Conservation (phyloP, 2,888 invertebrate species). For the Acronicta psi region DNA sequence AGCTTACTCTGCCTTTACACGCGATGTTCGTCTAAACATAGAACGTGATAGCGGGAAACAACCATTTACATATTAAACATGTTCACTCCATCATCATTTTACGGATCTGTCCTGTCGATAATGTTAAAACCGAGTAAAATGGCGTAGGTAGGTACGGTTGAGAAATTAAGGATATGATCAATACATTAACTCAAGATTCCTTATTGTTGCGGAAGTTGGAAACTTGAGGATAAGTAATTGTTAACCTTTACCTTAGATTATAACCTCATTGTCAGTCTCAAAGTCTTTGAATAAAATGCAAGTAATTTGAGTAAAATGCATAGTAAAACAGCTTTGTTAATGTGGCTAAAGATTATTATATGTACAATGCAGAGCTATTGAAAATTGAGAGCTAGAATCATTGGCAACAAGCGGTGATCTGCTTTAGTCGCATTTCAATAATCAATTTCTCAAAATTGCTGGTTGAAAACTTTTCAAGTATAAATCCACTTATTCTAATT, state of each 20-base stretch:
- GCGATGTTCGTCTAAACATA: slow-evolving; percentile 44
- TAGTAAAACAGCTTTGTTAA: not conserved
- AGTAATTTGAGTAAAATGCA: slow-evolving; percentile 18
- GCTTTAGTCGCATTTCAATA: not conserved
- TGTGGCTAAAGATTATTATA: not conserved
- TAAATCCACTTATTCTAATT: not conserved
- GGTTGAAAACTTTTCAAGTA: not conserved
- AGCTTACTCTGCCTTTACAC: slow-evolving; percentile 25
- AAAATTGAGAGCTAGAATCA: no score
- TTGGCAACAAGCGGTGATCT: not conserved
- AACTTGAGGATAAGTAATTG: slow-evolving; percentile 35
- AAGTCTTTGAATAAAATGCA: slow-evolving; percentile 11
- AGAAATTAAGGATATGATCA: slow-evolving; percentile 30
- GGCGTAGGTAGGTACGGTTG: slow-evolving; percentile 4
- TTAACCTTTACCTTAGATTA: slow-evolving; percentile 47
- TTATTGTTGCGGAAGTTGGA: slow-evolving; percentile 43
- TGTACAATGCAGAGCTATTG: not conserved
- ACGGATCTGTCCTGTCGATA: slow-evolving; percentile 9
- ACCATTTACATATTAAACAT: slow-evolving; percentile 40
- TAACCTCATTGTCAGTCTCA: slow-evolving; percentile 33
- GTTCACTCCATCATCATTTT: slow-evolving; percentile 23
- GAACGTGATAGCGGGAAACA: slow-evolving; percentile 34
- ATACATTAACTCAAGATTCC: slow-evolving; percentile 23
- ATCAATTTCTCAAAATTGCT: not conserved
- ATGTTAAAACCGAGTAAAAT: slow-evolving; percentile 12